Evolutionary conservation across 2,888 invertebrate species (phyloP), one percentile per base, ranked within the genome.

Genomic region (Dexiosoma caninum): DNA sequence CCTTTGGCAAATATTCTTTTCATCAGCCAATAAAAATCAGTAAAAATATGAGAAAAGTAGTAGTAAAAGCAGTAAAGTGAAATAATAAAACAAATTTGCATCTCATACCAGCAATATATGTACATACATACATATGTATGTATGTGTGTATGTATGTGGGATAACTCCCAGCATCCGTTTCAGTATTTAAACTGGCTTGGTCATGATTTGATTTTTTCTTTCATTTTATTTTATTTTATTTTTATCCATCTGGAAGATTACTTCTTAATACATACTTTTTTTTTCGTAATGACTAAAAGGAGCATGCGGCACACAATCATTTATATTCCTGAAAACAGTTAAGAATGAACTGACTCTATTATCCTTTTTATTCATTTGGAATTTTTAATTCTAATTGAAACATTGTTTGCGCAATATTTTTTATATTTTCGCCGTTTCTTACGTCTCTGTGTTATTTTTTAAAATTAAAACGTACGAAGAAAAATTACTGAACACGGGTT

Each of bases 401-500:
- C 21, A 44, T 59, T 66, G 57, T 21, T 46, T 40, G 12, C 21
- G 30, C 30, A 23, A 14, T 55, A 40, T 62, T 44, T 37, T 49
- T 44, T 16, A 5, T 35, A 16, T 59, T 66, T 66, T 72, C 42
- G 51, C 55, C 44, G 70, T 69, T 59, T 57, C 16, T 69, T 75
- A 75, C 64, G 42, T 64, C 51, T 51, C 67, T 72, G 16, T 44
- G 23, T 67, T 64, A 60, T 23, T 46, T 67, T 62, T 72, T 35
- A 37, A 10, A 40, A 32, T 30, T 37, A 40, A 60, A 60, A 46
- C 35, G 35, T 35, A 53, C 0, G 62, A 55, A 70, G 86, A 86
- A 86, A 88, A 88, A 88, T 88, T 86, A 85, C 86, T 84, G 85
- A 88, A 88, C 87, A 88, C 86, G 86, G 84, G 85, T 88, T 88